These are phyloP conservation scores for Connochaetes taurinus DNA, from an alignment of 2,113 vertebrate genomes.

Conservation along the genomic window DNA sequence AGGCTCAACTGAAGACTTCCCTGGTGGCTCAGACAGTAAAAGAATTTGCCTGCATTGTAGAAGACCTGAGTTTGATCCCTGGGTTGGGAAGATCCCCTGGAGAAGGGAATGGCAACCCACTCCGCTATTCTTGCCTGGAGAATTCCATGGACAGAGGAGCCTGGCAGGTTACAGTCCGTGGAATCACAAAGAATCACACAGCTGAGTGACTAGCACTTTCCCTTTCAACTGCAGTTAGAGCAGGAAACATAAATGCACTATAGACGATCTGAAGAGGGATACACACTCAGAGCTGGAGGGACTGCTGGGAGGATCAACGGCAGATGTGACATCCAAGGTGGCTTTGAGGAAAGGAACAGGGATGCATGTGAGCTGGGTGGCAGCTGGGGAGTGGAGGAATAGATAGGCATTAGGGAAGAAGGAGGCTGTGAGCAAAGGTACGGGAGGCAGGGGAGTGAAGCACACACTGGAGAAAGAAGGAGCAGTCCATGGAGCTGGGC, in stretches of 20 bases:
- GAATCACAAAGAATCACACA: not conserved
- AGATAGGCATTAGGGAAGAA: not conserved
- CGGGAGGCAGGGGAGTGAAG: not conserved
- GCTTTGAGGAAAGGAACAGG: not conserved
- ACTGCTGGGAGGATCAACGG: not conserved
- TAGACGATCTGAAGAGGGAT: not conserved
- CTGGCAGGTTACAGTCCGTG: not conserved
- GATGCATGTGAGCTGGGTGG: not conserved
- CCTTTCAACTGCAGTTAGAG: not conserved
- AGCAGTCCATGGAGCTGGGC: not conserved
- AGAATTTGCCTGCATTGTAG: not conserved
- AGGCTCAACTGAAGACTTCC: not conserved
- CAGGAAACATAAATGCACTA: not conserved
- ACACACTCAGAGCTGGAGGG: not conserved
- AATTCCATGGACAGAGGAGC: not conserved
- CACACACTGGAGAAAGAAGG: not conserved
- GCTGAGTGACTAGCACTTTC: not conserved
- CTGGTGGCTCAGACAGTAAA: not conserved
- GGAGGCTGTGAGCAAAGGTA: not conserved
- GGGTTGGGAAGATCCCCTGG: not conserved
- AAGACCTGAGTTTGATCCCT: not conserved
- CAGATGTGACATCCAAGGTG: not conserved
- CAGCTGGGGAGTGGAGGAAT: not conserved
- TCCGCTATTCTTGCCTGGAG: not conserved
- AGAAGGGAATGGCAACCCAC: not conserved